These are phyloP conservation scores for Cordilura impudica DNA, from an alignment of 2,888 invertebrate species.

Conservation along the genomic window DNA sequence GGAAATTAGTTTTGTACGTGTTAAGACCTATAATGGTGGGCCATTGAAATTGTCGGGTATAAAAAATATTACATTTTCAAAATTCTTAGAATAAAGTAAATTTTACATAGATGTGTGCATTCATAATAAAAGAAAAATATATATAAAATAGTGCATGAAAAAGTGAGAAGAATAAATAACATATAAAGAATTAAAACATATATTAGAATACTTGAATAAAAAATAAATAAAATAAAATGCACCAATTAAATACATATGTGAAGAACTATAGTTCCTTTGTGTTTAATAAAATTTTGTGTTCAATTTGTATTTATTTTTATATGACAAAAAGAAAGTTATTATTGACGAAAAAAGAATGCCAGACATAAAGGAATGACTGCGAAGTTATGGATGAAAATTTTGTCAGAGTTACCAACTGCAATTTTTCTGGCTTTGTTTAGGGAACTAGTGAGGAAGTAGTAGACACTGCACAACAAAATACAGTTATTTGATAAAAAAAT, in stretches of 20 bases:
- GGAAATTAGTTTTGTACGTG: conserved; percentile 45
- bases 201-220: background rate
- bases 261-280: conserved; percentile 5
- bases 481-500: no score
- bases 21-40: conserved; percentile 1
- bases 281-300: conserved; percentile 26
- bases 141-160: background rate
- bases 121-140: background rate
- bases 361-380: conserved; percentile 38
- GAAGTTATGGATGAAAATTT: conserved; percentile 16
- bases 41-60: conserved; percentile 14
- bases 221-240: background rate
- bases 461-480: no score
- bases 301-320: conserved; percentile 24
- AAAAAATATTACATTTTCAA: conserved; percentile 17
- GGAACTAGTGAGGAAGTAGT: no score
- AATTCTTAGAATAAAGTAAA: conserved; percentile 20
- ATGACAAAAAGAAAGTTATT: conserved; percentile 37
- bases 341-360: conserved; percentile 1
- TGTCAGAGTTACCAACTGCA: background rate
- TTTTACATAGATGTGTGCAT: background rate
- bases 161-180: background rate
- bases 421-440: no score
- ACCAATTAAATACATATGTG: background rate
- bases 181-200: background rate